These are phyloP conservation scores for Sus cebifrons DNA, from an alignment of 2,797 vertebrate species.

Conservation along the genomic window DNA sequence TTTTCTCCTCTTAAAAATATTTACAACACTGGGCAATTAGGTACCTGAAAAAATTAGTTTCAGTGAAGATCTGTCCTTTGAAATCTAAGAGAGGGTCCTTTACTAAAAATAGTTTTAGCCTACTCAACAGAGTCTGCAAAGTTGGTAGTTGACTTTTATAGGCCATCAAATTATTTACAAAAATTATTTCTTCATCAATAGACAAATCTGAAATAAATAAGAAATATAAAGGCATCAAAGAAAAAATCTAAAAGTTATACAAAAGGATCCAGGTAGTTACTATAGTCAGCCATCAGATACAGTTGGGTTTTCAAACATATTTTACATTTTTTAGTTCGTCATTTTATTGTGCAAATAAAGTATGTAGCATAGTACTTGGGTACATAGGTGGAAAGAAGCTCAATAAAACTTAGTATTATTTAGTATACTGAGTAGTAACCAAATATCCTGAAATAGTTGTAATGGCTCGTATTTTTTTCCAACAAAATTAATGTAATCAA, in stretches of 20 bases:
- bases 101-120: slow-evolving; percentile 91
- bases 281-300: slow-evolving; percentile 6
- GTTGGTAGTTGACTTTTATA: slow-evolving; percentile 91
- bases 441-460: slow-evolving; percentile 58
- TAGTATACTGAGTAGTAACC: slow-evolving; percentile 2
- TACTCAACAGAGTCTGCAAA: slow-evolving; percentile 89
- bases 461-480: background rate
- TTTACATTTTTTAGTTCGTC: slow-evolving; percentile 65
- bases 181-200: slow-evolving; percentile 91
- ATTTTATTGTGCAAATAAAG: slow-evolving; percentile 28
- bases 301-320: slow-evolving; percentile 15
- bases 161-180: slow-evolving; percentile 87
- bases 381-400: slow-evolving; percentile 9
- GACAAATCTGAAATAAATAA: slow-evolving; percentile 90
- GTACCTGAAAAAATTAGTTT: slow-evolving; percentile 92
- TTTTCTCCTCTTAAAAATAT: slow-evolving; percentile 59
- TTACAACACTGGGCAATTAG: background rate
- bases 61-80: slow-evolving; percentile 86
- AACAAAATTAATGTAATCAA: slow-evolving; percentile 34
- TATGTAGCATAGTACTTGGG: background rate
- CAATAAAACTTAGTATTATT: slow-evolving; percentile 52
- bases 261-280: background rate
- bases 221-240: slow-evolving; percentile 73
- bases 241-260: slow-evolving; percentile 58
- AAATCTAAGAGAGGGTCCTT: slow-evolving; percentile 92